Evolutionary conservation across 2,797 vertebrate genomes (phyloP), one percentile per base, ranked within the genome.

Genomic region (Lerista edwardsae): DNA sequence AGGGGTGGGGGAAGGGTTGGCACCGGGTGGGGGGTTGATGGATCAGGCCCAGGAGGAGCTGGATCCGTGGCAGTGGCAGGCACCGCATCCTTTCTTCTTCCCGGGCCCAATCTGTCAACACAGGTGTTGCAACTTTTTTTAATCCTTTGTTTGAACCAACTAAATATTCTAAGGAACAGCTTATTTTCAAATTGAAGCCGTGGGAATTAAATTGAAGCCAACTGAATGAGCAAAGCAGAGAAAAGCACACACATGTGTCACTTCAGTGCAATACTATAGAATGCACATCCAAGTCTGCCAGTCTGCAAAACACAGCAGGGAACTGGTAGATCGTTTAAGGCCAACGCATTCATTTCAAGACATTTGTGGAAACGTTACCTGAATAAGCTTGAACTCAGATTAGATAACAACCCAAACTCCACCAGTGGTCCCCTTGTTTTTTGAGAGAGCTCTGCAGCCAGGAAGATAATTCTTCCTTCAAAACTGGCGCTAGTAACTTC

Each of bases 231-330:
- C 84, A 51, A 44, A 88, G 77, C 11, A 79, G 84, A 75, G 87
- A 80, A 85, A 51, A 84, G 82, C 73, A 29, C 1, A 25, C n/a
- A 76, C 75, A 86, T 55, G 21, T 89, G 75, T 65, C 83, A 65
- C 23, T 82, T 1, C 36, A 80, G 14, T 34, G 34, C 71, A 14
- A 75, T 89, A 62, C 79, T 84, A 79, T 80, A 88, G 6, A 76
- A 83, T 85, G 85, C 51, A 64, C 74, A 85, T 86, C 41, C 64
- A 90, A 89, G 85, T 14, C 51, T 85, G 84, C 34, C 78, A 78
- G 25, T 25, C 12, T 86, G 91, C 82, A 90, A 91, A 87, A 90
- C 2, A 86, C 86, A 83, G 71, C 73, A 80, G 71, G 41, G 88
- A 85, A 27, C 79, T 84, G 91, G 81, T 2, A 87, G 64, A 34